These are phyloP conservation scores for Anomalospiza imberbis DNA, from an alignment of 2,797 vertebrate species.

Conservation along the genomic window DNA sequence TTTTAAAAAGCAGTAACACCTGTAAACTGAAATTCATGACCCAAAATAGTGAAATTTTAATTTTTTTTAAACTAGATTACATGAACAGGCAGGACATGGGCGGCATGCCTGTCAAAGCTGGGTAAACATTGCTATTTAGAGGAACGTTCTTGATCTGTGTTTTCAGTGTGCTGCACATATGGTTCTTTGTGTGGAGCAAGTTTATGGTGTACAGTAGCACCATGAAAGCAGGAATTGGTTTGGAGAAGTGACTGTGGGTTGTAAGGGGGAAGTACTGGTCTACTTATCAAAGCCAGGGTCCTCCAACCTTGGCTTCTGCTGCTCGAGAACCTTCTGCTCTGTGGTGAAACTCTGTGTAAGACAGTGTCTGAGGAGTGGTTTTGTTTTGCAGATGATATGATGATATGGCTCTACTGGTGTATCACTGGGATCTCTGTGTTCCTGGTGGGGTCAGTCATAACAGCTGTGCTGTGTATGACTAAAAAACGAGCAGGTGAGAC, in stretches of 20 bases:
- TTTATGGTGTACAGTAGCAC: not conserved
- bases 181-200: not conserved
- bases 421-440: slow-evolving; percentile 65
- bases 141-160: not conserved
- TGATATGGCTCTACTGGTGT: slow-evolving; percentile 66
- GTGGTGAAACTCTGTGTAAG: not conserved
- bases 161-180: not conserved
- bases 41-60: not conserved
- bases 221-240: not conserved
- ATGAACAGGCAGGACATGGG: not conserved
- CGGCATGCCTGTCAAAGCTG: not conserved
- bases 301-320: not conserved
- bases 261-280: not conserved
- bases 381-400: slow-evolving; percentile 40
- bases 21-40: not conserved
- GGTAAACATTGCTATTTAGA: not conserved
- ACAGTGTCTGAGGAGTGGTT: not conserved
- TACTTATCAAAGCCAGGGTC: not conserved
- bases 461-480: slow-evolving; percentile 64
- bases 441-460: slow-evolving; percentile 69
- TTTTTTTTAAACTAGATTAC: not conserved
- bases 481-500: slow-evolving; percentile 67
- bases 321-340: not conserved
- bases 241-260: not conserved
- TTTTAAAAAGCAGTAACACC: not conserved